Evolutionary conservation across 2,113 vertebrate species (phyloP).

Genomic region (Rhineura floridana): DNA sequence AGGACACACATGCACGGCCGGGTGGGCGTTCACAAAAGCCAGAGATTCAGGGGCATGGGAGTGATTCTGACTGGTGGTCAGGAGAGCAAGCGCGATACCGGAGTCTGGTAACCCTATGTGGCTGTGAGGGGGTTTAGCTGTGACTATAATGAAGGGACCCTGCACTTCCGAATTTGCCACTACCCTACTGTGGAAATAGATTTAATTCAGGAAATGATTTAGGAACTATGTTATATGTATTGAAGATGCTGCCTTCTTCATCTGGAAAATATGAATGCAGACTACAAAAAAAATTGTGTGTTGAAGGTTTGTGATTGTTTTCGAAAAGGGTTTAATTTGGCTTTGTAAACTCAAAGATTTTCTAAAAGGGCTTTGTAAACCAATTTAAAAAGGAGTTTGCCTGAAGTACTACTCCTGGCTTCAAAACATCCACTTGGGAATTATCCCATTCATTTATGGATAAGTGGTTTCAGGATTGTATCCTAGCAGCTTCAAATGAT

Average conservation of each 20-base stretch:
- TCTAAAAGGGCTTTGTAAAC: neutral
- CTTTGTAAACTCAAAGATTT: neutral
- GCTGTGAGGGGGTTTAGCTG: no score
- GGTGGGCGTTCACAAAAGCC: no score
- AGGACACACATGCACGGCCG: no score
- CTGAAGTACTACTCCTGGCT: accelerated
- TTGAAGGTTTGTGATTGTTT: neutral
- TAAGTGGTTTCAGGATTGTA: neutral
- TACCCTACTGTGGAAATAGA: no score
- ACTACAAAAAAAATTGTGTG: slow-evolving; percentile 13
- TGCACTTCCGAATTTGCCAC: no score
- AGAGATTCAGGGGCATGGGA: no score
- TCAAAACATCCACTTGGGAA: neutral
- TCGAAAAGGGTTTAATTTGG: neutral
- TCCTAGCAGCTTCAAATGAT: neutral
- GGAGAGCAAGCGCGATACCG: no score
- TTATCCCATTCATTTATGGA: neutral
- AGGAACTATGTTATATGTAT: neutral
- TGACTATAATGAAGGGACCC: no score
- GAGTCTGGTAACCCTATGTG: no score
- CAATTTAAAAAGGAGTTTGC: neutral
- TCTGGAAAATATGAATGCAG: neutral
- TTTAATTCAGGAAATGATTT: neutral
- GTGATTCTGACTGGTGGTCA: no score
- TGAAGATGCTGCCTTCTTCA: neutral